These are phyloP conservation scores for Hipparchia semele DNA, from an alignment of 2,888 invertebrate species.

Conservation along the genomic window DNA sequence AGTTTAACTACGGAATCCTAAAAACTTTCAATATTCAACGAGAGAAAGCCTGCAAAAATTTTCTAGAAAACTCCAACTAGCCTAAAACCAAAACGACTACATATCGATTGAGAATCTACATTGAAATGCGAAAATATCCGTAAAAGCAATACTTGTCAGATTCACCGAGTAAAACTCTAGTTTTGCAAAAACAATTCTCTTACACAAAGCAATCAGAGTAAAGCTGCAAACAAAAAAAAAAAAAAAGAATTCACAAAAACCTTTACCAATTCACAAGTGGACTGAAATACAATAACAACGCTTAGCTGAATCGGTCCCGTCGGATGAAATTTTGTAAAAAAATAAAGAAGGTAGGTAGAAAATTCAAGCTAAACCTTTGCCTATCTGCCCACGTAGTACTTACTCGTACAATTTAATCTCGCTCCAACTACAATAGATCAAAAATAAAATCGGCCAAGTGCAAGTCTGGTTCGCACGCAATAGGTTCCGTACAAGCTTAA, in stretches of 20 bases:
- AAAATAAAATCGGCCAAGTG: not conserved
- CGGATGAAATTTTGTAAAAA: not conserved
- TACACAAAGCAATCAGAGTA: conserved; percentile 15
- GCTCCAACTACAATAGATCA: not conserved
- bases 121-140: not conserved
- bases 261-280: conserved; percentile 13
- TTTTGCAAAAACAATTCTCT: conserved; percentile 11
- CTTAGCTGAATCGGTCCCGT: conserved; percentile 2
- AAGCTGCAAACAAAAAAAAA: conserved; percentile 12
- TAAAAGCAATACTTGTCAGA: not conserved
- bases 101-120: not conserved
- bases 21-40: no score
- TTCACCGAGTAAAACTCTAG: not conserved
- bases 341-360: not conserved
- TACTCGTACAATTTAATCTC: not conserved
- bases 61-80: no score
- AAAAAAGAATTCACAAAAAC: not conserved
- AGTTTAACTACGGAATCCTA: no score
- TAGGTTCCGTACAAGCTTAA: no score
- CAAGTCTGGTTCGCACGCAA: not conserved
- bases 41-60: no score
- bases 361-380: not conserved
- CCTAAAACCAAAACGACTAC: no score
- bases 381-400: not conserved
- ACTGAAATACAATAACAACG: conserved; percentile 14